These are phyloP conservation scores for Vanessa tameamea DNA, from an alignment of 1,140 invertebrate genomes.

Conservation along the genomic window DNA sequence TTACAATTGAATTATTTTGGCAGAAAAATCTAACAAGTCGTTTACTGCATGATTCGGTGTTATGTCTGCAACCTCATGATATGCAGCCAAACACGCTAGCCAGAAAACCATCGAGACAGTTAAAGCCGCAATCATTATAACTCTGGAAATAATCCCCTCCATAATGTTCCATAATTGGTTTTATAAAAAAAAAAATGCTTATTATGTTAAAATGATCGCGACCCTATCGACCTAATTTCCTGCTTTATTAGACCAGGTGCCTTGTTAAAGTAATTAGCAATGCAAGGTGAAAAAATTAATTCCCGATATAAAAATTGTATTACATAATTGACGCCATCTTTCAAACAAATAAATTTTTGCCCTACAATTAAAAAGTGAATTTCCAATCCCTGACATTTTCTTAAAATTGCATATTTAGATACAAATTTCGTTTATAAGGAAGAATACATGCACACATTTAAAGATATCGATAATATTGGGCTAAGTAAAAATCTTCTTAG, in stretches of 20 bases:
- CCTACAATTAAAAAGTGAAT: too few relatives aligned
- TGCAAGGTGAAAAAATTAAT: background rate
- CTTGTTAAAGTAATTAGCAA: conserved; percentile 22
- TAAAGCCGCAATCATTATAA: background rate
- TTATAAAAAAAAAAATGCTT: background rate
- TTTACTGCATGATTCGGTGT: too few relatives aligned
- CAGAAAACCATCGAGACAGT: background rate
- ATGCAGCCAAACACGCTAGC: too few relatives aligned
- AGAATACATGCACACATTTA: too few relatives aligned
- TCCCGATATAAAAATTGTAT: conserved; percentile 3
- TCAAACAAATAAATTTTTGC: background rate
- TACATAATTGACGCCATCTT: background rate
- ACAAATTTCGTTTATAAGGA: too few relatives aligned
- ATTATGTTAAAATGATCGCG: conserved; percentile 17
- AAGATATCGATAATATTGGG: too few relatives aligned
- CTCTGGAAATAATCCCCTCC: background rate
- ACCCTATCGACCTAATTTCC: conserved; percentile 28
- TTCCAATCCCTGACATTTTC: too few relatives aligned
- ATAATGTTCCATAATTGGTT: conserved; percentile 1
- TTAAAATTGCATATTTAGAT: too few relatives aligned
- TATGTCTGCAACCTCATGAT: too few relatives aligned
- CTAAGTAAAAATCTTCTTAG: too few relatives aligned
- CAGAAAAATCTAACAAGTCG: too few relatives aligned
- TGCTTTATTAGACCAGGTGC: conserved; percentile 29
- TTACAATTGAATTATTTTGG: too few relatives aligned